Evolutionary conservation across 2,113 vertebrate species (phyloP), one percentile per base, ranked within the genome.

Genomic region (Ciconia stormi): DNA sequence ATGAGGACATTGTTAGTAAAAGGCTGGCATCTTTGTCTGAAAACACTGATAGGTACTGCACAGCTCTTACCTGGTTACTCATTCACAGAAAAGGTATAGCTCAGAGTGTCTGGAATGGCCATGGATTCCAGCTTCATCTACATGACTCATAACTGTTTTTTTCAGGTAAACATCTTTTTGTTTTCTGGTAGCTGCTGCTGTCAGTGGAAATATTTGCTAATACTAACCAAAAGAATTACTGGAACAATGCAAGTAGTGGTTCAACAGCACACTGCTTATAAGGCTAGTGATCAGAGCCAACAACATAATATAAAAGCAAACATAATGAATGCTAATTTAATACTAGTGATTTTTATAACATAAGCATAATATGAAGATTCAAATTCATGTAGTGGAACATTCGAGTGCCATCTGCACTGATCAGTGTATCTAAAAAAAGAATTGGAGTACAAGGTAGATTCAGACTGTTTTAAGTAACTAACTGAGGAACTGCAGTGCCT

Each of bases 361-460:
- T 42, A 72, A 77, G 1, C 26, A 44, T 73, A 34, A 26, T 26
- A 77, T 22, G 18, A 73, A 78, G 29, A 34, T 61, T 70, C 38
- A 88, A 26, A 72, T 78, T 82, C 7, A 22, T 63, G 16, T 19
- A 38, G 34, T 38, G 18, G 13, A 77, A 38, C 38, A 38, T 38
- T 38, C 38, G 9, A 88, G 6, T 58, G 21, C 2, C 38, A 59
- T 49, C 23, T 53, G 17, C 21, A 58, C 5, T 59, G 15, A 81
- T 7, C 1, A 0, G 3, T 55, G 10, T 56, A 22, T 38, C 14
- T 25, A 4, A 26, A 47, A 22, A 49, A 65, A 70, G 2, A 25
- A 6, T 11, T 38, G 23, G 13, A 52, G 15, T 62, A 78, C 2
- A 20, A 7, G 3, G 8, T 38, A 76, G 29, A 32, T 82, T 74